Base-by-base conservation (phyloP, 30 jellyfish, hydroid and myxozoan species). In the Hydractinia symbiolongicarpus region DNA sequence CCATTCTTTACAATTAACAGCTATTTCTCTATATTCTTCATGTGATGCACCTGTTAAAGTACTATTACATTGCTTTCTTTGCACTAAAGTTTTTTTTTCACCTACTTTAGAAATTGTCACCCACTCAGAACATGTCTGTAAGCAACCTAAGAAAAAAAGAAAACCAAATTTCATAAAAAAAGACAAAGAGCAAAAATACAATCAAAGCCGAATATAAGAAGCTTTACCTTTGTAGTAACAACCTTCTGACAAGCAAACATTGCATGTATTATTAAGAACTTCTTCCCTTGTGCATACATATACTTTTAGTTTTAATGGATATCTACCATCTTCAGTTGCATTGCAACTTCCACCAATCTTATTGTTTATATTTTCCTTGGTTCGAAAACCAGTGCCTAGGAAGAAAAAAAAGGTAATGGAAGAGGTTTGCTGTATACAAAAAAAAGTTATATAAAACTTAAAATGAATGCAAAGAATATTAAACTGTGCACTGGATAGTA, bases 341-440 rank as follows among this genome's bases (percentile, higher is more conserved):
- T 77, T 77, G 55, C 85, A 77, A 66, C 85, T 77, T 2, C 85
- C 85, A 52, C 74, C 74, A 17, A 77, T 61, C 10, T 4, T 9
- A 60, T 77, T 61, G 53, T 77, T 50, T 9, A 77, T 55, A 52
- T 77, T 53, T 5, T 55, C 53, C 8, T 3, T 56, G 21, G 73
- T 55, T 50, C 85, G 85, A 77, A 55, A 77, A 5, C 79, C 85
- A 52, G 85, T 77, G n/a, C 77, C 85, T 77, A 56, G 51, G 4
- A 20, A 9, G n/a, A n/a, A 71, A 20, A 50, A 53, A 50, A n/a
- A 0, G 19, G 69, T n/a, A n/a, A 17, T 58, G 1, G 1, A 58
- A 58, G 1, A 58, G 16, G 16, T 17, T 58, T 58, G 19, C 19
- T 13, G 16, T 2, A 2, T 13, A 58, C 19, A 58, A 58, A 58